These are phyloP conservation scores for Tetraodon nigroviridis DNA, from an alignment of 2,113 vertebrate species.

Conservation along the genomic window DNA sequence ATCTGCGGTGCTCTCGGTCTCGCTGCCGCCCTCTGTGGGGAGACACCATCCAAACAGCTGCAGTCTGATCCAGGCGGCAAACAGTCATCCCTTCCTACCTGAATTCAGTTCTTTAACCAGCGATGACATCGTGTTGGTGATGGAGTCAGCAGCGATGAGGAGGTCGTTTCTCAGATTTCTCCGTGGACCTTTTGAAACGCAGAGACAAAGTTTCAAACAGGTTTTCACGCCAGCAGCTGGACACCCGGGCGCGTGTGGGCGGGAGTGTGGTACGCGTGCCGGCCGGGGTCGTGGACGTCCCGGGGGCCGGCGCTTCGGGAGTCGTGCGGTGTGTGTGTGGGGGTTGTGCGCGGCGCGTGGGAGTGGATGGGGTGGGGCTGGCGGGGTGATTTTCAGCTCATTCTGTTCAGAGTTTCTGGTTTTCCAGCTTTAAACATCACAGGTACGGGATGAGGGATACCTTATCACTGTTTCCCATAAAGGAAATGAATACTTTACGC, in stretches of 20 bases:
- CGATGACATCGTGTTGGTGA: conserved; percentile 98
- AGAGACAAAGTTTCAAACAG: conserved; percentile 2
- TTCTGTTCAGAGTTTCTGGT: too few relatives aligned
- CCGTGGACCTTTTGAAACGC: conserved; percentile 80
- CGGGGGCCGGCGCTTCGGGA: too few relatives aligned
- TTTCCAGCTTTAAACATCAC: too few relatives aligned
- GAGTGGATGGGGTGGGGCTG: conserved; percentile 92
- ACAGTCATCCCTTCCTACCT: conserved; percentile 69
- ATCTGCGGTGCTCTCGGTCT: conserved; percentile 86
- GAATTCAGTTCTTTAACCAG: conserved; percentile 97
- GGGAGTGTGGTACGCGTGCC: conserved; percentile 73
- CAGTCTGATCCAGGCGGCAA: not conserved
- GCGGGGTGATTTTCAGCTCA: conserved; percentile 74
- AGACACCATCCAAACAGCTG: not conserved
- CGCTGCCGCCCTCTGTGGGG: conserved; percentile 83
- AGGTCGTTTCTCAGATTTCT: conserved; percentile 96
- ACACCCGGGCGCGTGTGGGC: not conserved
- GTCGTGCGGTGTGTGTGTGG: conserved; percentile 92
- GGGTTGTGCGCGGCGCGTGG: conserved; percentile 86
- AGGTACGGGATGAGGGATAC: too few relatives aligned
- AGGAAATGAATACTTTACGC: too few relatives aligned
- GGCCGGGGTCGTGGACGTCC: too few relatives aligned
- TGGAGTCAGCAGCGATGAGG: conserved; percentile 95
- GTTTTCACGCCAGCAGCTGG: not conserved
- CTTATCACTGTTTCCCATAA: too few relatives aligned